Evolutionary conservation across 2,888 invertebrate genomes (phyloP).

Genomic region (Apamea sordens): DNA sequence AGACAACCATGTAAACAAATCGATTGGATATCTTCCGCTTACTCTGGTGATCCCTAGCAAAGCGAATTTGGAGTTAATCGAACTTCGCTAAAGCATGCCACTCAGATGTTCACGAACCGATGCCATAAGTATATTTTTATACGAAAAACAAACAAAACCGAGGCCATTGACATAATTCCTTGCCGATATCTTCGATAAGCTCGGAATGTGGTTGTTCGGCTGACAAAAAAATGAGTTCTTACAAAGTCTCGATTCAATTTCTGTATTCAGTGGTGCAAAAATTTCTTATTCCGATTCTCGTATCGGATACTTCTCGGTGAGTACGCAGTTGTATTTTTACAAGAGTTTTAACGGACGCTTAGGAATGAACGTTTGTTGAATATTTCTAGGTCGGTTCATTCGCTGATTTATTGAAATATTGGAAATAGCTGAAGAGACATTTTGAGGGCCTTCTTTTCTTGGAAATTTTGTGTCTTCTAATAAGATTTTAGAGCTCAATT

Average conservation of each 20-base stretch:
- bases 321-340: constrained; percentile 56
- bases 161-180: constrained; percentile 45
- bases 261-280: constrained; percentile 76
- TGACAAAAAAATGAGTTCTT: constrained; percentile 59
- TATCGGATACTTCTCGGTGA: constrained; percentile 60
- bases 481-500: not conserved
- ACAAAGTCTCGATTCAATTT: constrained; percentile 73
- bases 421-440: constrained; percentile 6
- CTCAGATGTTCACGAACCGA: constrained; percentile 40
- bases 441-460: constrained; percentile 1
- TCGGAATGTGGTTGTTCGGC: constrained; percentile 50
- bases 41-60: not conserved
- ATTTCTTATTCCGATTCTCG: constrained; percentile 64
- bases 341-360: constrained; percentile 58
- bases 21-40: not conserved
- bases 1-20: constrained; percentile 9
- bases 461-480: not conserved
- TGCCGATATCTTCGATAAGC: constrained; percentile 50
- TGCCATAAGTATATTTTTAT: constrained; percentile 37
- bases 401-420: constrained; percentile 51
- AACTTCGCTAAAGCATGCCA: constrained; percentile 22
- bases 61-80: constrained; percentile 12
- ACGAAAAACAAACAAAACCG: constrained; percentile 33
- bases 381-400: constrained; percentile 50
- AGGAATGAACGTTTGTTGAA: constrained; percentile 52